Evolutionary conservation across 23 tunicate species (phyloP), one percentile per base, ranked within the genome.

Genomic region (Ciona savignyi): DNA sequence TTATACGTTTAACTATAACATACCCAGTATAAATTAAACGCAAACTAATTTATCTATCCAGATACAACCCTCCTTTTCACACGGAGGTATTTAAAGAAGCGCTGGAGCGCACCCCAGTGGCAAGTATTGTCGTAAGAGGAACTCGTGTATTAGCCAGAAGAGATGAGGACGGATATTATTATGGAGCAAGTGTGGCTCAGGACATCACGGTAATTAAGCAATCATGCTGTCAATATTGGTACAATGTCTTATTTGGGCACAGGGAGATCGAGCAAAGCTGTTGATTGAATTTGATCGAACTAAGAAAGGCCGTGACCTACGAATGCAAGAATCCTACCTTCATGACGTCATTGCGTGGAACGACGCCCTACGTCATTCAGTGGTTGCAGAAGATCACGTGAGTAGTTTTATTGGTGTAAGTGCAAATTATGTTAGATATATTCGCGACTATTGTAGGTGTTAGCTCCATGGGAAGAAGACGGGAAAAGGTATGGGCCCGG

Each of bases 331-430:
- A 60, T 80, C 95, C 21, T 77, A 86, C 24, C 76, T 85, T 15
- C 95, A 88, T 83, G 99, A 95, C 84, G 73, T 95, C 30, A 95
- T 95, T 29, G 93, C 99, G 1, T 31, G 79, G 63, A 85, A 88
- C 78, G 96, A 95, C 63, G 99, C 99, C 0, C 63, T 79, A 42
- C 71, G 99, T n/a, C 99, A 95, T 62, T 83, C 96, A 27, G 76
- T 91, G 27, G 97, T 91, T 31, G 83, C 91, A 28, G 91, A 82
- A 15, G 97, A 91, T 74, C 84, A 91, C 83, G 97, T 85, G 2
- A 63, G 28, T 63, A 22, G 22, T 9, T n/a, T n/a, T 11, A 49
- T 11, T 20, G 15, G 15, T 49, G 15, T 49, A 49, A 49, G 20
- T 49, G 15, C 15, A 11, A 49, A 49, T 11, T 49, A 49, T 11